phyloP scores from a whole-genome alignment of 1,140 invertebrate genomes.

The Orchestia grillus region DNA sequence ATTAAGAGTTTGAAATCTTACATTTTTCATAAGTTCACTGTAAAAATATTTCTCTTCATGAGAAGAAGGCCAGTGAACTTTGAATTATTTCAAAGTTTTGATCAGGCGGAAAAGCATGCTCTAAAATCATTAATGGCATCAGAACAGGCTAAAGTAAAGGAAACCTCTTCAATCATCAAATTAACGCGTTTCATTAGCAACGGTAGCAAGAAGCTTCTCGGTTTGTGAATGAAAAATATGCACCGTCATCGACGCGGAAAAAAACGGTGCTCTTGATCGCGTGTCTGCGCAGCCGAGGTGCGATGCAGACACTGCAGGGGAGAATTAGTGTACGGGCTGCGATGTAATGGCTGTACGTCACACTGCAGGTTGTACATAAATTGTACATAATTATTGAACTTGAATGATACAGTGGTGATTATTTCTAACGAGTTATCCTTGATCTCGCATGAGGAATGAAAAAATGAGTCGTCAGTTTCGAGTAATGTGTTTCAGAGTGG shows the following conservation, averaged over 20 bases:
- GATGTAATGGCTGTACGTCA: no score
- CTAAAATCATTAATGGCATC: neutral
- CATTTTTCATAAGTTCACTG: neutral
- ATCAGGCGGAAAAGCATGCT: neutral
- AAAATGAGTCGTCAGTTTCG: no score
- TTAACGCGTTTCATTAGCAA: neutral
- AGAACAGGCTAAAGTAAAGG: neutral
- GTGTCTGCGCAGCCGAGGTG: neutral
- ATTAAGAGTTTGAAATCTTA: no score
- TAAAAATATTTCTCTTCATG: neutral
- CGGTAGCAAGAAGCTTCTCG: neutral
- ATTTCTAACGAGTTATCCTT: no score
- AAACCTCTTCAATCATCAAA: neutral
- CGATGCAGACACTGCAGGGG: neutral
- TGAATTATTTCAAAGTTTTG: neutral
- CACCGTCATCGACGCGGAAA: neutral
- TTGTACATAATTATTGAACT: no score
- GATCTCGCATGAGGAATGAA: no score
- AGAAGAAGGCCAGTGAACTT: neutral
- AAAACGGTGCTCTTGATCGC: neutral
- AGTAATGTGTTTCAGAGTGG: no score
- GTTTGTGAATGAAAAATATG: neutral
- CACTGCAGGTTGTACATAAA: no score
- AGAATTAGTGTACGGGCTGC: neutral
- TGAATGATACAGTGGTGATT: no score